Evolutionary conservation across 2,888 invertebrate genomes (phyloP).

Genomic region (Euclidia mi): DNA sequence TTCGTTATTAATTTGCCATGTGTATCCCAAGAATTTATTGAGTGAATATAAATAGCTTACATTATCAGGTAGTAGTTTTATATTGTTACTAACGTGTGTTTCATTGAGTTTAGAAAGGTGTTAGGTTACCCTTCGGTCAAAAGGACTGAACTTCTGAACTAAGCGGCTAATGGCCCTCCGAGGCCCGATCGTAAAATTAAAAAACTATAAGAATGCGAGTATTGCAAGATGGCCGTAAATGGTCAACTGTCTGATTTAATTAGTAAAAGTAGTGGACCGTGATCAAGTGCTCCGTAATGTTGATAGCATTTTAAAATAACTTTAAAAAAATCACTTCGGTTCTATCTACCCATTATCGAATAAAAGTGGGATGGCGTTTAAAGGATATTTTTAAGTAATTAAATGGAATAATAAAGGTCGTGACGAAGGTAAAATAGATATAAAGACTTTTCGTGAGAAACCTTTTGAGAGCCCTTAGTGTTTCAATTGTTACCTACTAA

Average conservation of each 20-base stretch:
- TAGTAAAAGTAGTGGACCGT: slow-evolving; percentile 29
- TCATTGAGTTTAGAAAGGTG: slow-evolving; percentile 45
- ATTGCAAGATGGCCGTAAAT: slow-evolving; percentile 32
- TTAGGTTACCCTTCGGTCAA: slow-evolving; percentile 50
- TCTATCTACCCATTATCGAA: slow-evolving; percentile 15
- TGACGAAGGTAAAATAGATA: slow-evolving; percentile 8
- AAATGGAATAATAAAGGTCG: slow-evolving; percentile 5
- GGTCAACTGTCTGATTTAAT: slow-evolving; percentile 43
- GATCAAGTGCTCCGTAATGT: slow-evolving; percentile 27
- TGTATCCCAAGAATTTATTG: slow-evolving; percentile 8
- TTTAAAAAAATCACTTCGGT: slow-evolving; percentile 24
- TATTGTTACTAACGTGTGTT: slow-evolving; percentile 20
- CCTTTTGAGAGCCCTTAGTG: slow-evolving; percentile 23
- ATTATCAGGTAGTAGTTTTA: not conserved
- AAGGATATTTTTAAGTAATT: slow-evolving; percentile 26
- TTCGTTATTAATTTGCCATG: slow-evolving; percentile 12
- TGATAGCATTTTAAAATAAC: slow-evolving; percentile 24
- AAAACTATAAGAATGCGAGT: slow-evolving; percentile 12
- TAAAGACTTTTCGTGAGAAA: slow-evolving; percentile 15
- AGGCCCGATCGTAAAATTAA: slow-evolving; percentile 41
- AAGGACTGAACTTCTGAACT: slow-evolving; percentile 54
- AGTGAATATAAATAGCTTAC: too few species aligned
- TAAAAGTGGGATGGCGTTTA: slow-evolving; percentile 25
- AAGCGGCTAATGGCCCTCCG: slow-evolving; percentile 53
- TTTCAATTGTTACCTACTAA: slow-evolving; percentile 36